These are phyloP conservation scores for Tautogolabrus adspersus DNA, from an alignment of 2,113 vertebrate genomes.

Conservation along the genomic window DNA sequence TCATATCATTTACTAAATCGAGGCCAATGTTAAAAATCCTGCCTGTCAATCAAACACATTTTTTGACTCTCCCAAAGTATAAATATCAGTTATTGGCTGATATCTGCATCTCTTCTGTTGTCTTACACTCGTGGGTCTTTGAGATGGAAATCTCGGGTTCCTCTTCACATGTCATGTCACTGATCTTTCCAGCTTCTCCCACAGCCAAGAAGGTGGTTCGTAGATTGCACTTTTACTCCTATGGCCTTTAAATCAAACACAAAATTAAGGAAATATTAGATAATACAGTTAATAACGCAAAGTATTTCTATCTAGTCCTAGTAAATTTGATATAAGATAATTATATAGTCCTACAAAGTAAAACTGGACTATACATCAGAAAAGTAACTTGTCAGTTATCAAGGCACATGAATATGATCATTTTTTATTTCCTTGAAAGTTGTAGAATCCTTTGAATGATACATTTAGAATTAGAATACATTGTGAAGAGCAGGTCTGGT, in stretches of 20 bases:
- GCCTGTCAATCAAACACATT: too few species aligned
- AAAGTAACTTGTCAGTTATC: neutral
- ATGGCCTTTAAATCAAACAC: neutral
- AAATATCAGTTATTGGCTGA: too few species aligned
- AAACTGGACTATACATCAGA: too few species aligned
- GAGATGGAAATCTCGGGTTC: conserved; percentile 67
- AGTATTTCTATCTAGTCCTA: neutral
- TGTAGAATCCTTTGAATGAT: too few species aligned
- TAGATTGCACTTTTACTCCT: conserved; percentile 29
- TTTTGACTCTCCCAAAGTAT: neutral
- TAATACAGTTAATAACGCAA: neutral
- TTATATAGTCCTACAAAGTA: neutral
- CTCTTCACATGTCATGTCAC: conserved; percentile 62
- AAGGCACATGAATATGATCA: neutral
- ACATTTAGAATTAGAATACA: too few species aligned
- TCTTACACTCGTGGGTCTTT: conserved; percentile 61
- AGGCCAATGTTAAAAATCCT: too few species aligned
- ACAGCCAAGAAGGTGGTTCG: conserved; percentile 71
- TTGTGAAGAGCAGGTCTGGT: too few species aligned
- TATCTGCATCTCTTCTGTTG: neutral
- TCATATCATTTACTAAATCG: too few species aligned
- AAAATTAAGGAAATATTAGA: neutral
- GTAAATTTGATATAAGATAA: neutral
- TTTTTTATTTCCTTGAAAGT: neutral
- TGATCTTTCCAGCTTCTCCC: conserved; percentile 65